These are phyloP conservation scores for Lepetodrilus schrolli DNA, from an alignment of 2,888 invertebrate genomes.

Conservation along the genomic window DNA sequence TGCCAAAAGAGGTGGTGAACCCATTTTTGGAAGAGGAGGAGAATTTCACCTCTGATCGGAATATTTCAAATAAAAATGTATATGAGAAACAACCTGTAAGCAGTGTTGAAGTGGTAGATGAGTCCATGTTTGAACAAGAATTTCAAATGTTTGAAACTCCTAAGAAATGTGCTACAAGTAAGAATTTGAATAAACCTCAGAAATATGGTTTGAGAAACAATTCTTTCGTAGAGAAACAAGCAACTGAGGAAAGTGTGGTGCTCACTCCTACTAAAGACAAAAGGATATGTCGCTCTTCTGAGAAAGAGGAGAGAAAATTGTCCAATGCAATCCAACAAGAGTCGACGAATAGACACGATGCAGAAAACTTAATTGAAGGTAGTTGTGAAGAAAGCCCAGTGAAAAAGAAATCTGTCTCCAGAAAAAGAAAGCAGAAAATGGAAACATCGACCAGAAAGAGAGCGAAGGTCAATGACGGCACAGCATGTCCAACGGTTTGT, in stretches of 20 bases:
- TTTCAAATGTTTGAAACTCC: no score
- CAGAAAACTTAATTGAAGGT: background rate
- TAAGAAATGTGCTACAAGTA: no score
- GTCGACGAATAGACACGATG: no score
- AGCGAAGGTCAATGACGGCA: background rate
- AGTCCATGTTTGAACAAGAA: constrained; percentile 19
- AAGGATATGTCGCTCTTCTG: no score
- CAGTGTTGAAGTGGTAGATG: background rate
- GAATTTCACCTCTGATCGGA: no score
- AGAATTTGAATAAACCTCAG: no score
- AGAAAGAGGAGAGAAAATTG: no score
- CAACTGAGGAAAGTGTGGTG: no score
- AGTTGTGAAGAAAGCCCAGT: background rate
- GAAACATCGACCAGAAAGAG: background rate
- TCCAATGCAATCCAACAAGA: no score
- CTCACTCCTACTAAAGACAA: no score
- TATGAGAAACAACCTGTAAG: background rate
- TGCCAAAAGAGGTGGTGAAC: background rate
- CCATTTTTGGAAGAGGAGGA: background rate
- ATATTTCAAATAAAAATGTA: background rate
- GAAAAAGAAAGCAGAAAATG: background rate
- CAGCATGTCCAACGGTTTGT: background rate
- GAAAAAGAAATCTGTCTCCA: background rate
- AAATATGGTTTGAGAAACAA: no score
- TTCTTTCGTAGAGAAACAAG: no score